phyloP scores from a whole-genome alignment of 2,113 vertebrate species.

The Pristiophorus japonicus region DNA sequence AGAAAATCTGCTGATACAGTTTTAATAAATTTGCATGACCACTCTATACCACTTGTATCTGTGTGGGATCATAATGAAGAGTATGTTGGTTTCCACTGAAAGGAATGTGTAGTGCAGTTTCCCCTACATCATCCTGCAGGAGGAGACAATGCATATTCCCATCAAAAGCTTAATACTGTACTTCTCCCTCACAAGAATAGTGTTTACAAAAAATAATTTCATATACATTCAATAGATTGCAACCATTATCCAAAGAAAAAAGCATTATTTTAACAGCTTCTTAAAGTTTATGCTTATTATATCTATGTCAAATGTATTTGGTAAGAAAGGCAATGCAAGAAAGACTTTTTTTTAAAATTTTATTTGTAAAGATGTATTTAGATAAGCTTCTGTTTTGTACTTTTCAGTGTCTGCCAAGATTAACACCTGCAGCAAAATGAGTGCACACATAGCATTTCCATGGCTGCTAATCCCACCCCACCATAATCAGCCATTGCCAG shows the following conservation, averaged over 20 bases:
- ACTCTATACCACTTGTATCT: background rate
- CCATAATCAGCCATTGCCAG: background rate
- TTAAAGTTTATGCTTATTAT: background rate
- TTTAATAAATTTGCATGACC: background rate
- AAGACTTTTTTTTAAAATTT: background rate
- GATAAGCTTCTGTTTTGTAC: background rate
- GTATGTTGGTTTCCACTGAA: background rate
- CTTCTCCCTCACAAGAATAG: background rate
- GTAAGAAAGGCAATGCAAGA: background rate
- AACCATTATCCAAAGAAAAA: background rate
- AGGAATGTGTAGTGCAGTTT: background rate
- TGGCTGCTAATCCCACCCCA: background rate
- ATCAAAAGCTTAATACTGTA: background rate
- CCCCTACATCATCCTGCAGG: background rate
- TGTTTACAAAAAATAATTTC: background rate
- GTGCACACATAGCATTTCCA: background rate
- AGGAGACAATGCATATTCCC: background rate
- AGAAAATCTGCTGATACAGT: background rate
- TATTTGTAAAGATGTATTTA: background rate
- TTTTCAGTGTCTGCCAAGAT: background rate
- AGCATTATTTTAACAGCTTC: background rate
- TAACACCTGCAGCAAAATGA: background rate
- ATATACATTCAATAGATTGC: background rate
- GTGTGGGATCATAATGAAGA: background rate
- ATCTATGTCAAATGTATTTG: background rate